phyloP scores from a whole-genome alignment of 2,113 vertebrate species.

The Chamaea fasciata region DNA sequence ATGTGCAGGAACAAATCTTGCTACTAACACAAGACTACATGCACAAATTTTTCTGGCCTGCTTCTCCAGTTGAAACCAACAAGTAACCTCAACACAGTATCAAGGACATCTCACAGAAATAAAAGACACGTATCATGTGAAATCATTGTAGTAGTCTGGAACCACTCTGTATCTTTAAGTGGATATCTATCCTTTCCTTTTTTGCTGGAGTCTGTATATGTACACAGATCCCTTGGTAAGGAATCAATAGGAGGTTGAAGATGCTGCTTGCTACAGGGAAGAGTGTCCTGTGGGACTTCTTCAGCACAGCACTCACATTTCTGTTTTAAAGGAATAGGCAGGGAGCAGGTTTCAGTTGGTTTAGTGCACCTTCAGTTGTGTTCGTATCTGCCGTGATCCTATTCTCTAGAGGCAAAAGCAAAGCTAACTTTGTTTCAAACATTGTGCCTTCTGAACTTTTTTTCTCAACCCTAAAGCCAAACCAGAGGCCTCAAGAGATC shows the following conservation, averaged over 20 bases:
- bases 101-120: background rate
- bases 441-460: background rate
- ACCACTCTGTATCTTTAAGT: background rate
- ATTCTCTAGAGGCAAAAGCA: slow-evolving; percentile 2
- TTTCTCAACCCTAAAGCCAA: background rate
- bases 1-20: background rate
- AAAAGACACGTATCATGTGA: background rate
- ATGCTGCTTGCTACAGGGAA: background rate
- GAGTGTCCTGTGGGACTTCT: background rate
- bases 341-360: background rate
- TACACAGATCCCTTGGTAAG: background rate
- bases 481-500: background rate
- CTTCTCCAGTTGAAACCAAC: background rate
- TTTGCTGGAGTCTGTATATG: background rate
- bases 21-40: background rate
- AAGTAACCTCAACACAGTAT: background rate
- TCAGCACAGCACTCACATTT: background rate
- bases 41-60: background rate
- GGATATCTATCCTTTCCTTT: background rate
- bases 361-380: background rate
- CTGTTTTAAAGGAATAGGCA: background rate
- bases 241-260: background rate
- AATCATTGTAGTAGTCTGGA: background rate
- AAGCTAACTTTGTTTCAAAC: background rate
- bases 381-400: background rate